These are phyloP conservation scores for Poliocrania exsul DNA, from an alignment of 2,797 vertebrate genomes.

Conservation along the genomic window DNA sequence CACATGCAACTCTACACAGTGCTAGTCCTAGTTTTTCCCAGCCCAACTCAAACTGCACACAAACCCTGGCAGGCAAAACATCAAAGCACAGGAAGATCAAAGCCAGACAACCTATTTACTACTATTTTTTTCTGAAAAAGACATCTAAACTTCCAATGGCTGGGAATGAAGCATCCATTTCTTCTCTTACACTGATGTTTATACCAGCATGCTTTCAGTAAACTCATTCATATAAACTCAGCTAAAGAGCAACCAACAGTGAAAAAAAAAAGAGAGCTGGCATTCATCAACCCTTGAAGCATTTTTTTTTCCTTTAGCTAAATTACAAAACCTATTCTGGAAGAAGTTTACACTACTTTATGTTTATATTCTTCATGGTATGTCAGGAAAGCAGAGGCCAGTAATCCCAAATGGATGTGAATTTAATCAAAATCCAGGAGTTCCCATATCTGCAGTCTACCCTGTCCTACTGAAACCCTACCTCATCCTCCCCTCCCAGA, in stretches of 20 bases:
- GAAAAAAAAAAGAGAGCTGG: background rate
- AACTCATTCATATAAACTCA: background rate
- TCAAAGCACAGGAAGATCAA: slow-evolving; percentile 1
- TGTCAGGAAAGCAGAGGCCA: background rate
- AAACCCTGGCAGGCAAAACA: background rate
- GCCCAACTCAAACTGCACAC: background rate
- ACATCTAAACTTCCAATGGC: background rate
- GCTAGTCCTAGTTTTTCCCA: background rate
- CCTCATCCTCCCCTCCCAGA: background rate
- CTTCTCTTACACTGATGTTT: background rate
- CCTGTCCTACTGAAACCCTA: background rate
- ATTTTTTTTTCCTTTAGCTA: background rate
- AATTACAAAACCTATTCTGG: background rate
- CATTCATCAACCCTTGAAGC: background rate
- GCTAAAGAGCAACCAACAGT: background rate
- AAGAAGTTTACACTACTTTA: background rate
- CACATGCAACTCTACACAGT: background rate
- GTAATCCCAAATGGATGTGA: background rate
- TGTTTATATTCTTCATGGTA: background rate
- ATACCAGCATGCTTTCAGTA: background rate
- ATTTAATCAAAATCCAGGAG: background rate
- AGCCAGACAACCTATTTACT: background rate
- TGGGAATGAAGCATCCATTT: background rate
- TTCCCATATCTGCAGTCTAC: background rate
- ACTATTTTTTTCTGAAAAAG: background rate